Base-by-base conservation (phyloP, 2,113 vertebrate genomes). In the Apteryx owenii region DNA sequence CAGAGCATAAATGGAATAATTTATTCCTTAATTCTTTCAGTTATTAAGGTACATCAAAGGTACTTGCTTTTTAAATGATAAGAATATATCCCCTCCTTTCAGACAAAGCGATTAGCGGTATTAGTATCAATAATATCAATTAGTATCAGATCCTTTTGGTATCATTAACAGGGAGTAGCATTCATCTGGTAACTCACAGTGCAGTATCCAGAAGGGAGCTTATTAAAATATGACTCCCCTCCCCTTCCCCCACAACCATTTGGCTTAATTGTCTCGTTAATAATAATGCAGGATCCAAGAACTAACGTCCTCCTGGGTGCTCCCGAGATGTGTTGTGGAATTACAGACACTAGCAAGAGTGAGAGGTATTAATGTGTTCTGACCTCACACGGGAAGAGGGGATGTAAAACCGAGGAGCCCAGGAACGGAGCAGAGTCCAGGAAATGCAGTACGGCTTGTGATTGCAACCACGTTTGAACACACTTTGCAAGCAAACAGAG, bases 61-160 rank as follows among this genome's bases (percentile, higher is more conserved):
- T 88, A 81, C 65, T 61, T 86, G 40, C 9, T 79, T 92, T 95
- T 96, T 76, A 88, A 96, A 65, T 61, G 11, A 69, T 87, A 91
- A 90, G 88, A 88, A 91, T 88, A 60, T 80, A 93, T 73, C 79
- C 40, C 50, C 5, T 89, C 81, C 62, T 82, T 68, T 89, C 91
- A 88, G 66, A n/a, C 68, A 79, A 90, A 40, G 50, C 68, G 90
- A 93, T 97, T 82, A 93, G 66, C 60, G n/a, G 62, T 85, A 82
- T 93, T 89, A 70, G 46, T 46, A 68, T 95, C 60, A 64, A 95
- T 94, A 94, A 78, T 65, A 95, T 96, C 84, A 96, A 82, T 96
- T 94, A 94, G 36, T 78, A 91, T 88, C 36, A 46, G 48, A 42
- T 80, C 44, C 40, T 77, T 90, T 78, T 56, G 17, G 88, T 94